Conservation (phyloP, 2,797 vertebrate genomes). For the Alosa sapidissima region DNA sequence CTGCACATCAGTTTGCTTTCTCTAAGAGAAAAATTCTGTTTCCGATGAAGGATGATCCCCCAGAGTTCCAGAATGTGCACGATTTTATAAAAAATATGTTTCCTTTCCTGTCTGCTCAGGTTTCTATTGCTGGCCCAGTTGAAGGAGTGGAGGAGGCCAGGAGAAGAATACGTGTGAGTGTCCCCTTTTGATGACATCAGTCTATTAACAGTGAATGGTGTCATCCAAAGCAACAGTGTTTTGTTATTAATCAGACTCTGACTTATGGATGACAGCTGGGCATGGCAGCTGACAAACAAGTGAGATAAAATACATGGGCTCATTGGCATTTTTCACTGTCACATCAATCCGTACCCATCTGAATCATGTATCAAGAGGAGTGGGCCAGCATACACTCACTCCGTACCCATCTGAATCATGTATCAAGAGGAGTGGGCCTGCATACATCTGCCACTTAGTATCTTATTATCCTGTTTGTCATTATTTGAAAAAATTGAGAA, state of each 20-base stretch:
- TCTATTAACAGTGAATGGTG: not conserved
- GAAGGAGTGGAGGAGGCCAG: slow-evolving; percentile 78
- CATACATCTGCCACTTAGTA: not conserved
- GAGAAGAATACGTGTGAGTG: slow-evolving; percentile 76
- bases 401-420: no score
- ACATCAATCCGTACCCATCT: not conserved
- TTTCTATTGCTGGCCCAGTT: slow-evolving; percentile 79
- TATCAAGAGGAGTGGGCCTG: no score
- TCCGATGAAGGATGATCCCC: not conserved
- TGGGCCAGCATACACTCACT: not conserved
- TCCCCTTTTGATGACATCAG: not conserved
- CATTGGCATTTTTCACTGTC: no score
- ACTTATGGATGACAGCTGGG: no score
- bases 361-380: not conserved
- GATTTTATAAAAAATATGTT: not conserved
- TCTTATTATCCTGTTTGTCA: no score
- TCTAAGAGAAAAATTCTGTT: not conserved
- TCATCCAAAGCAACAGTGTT: not conserved
- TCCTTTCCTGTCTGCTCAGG: slow-evolving; percentile 56
- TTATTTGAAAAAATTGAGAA: no score
- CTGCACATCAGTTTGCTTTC: not conserved
- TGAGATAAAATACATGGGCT: no score
- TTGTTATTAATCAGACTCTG: not conserved
- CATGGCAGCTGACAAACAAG: no score
- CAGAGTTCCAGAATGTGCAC: not conserved